These are phyloP conservation scores for Pagrus major DNA, from an alignment of 2,113 vertebrate species.

Conservation along the genomic window DNA sequence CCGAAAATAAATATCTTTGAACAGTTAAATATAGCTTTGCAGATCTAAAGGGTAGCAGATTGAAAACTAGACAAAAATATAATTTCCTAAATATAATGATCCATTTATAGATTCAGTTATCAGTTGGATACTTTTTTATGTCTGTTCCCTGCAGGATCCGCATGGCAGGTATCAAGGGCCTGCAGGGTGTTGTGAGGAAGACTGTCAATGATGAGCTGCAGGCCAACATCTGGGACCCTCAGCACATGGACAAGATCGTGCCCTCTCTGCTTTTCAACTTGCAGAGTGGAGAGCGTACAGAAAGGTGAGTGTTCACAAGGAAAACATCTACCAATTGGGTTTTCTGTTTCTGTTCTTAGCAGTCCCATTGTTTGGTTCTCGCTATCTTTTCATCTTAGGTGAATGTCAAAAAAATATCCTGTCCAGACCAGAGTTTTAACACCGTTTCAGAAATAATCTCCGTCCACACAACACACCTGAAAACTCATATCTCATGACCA, in stretches of 20 bases:
- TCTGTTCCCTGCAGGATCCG: conserved; percentile 87
- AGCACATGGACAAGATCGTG: conserved; percentile 99
- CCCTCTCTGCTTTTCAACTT: conserved; percentile 96
- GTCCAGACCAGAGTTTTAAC: too few species aligned
- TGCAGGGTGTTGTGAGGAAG: conserved; percentile 97
- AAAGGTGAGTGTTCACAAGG: conserved; percentile 85
- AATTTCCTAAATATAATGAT: conserved; percentile 34
- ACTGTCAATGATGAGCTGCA: conserved; percentile 96
- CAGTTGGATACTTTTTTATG: neutral
- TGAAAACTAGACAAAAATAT: conserved; percentile 23
- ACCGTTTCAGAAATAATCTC: too few species aligned
- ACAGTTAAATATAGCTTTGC: conserved; percentile 30
- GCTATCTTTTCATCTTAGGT: too few species aligned
- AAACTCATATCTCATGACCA: too few species aligned
- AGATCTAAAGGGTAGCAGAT: neutral
- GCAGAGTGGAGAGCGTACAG: conserved; percentile 90
- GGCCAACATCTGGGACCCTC: conserved; percentile 98
- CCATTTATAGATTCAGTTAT: conserved; percentile 29
- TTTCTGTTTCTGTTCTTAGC: too few species aligned
- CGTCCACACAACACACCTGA: too few species aligned
- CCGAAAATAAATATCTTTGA: conserved; percentile 50
- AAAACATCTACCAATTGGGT: neutral
- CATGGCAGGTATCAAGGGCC: conserved; percentile 96
- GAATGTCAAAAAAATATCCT: too few species aligned
- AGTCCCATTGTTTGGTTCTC: too few species aligned